These are phyloP conservation scores for Rhorus exstirpatorius DNA, from an alignment of 2,888 invertebrate genomes.

Conservation along the genomic window DNA sequence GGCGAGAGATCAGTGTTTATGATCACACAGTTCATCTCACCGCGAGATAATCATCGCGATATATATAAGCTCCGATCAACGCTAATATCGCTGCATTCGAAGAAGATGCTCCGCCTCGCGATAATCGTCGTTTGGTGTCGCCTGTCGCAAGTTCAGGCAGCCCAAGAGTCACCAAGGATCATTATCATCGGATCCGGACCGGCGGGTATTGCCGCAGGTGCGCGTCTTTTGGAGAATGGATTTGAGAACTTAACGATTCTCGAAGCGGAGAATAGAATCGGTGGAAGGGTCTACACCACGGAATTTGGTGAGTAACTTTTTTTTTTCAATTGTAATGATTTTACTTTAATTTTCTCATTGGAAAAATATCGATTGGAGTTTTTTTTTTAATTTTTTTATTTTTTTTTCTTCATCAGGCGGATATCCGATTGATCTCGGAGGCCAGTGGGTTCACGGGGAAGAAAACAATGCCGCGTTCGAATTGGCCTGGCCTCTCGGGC, in stretches of 20 bases:
- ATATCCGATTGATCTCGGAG: constrained; percentile 78
- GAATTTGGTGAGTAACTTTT: constrained; percentile 82
- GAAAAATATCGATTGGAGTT: background rate
- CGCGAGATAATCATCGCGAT: background rate
- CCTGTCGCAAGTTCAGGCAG: constrained; percentile 12
- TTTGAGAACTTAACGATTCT: constrained; percentile 86
- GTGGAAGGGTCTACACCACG: constrained; percentile 86
- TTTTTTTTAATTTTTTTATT: background rate
- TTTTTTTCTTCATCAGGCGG: constrained; percentile 66
- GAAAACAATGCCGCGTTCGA: constrained; percentile 76
- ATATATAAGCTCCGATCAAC: background rate
- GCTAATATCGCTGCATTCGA: constrained; percentile 18
- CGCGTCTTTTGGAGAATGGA: constrained; percentile 85
- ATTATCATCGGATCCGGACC: constrained; percentile 88
- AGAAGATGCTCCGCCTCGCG: constrained; percentile 29
- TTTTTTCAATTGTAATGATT: background rate
- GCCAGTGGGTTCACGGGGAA: constrained; percentile 80
- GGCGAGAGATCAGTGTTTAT: background rate
- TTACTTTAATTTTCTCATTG: background rate
- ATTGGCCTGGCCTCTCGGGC: constrained; percentile 76
- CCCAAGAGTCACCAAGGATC: constrained; percentile 77
- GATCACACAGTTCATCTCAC: background rate
- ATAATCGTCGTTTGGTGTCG: constrained; percentile 43
- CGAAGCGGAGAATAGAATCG: constrained; percentile 86
- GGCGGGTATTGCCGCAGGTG: constrained; percentile 87